Evolutionary conservation across 2,797 vertebrate species (phyloP).

Genomic region (Pelodytes ibericus): DNA sequence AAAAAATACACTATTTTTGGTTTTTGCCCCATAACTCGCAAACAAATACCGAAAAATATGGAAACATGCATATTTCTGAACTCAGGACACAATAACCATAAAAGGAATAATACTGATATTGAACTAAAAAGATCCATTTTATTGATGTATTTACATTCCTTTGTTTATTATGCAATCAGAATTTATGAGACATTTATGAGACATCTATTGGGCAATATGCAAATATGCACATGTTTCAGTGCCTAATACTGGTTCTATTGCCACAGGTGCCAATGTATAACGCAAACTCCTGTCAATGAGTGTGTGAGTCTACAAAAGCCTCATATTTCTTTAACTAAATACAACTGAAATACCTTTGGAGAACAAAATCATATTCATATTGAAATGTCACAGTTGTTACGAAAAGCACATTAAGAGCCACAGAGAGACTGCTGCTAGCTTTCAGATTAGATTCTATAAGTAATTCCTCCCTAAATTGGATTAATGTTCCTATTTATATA

Average conservation of each 20-base stretch:
- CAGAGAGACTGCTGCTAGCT: neutral
- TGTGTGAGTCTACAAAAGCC: no score
- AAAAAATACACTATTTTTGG: no score
- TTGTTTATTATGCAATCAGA: conserved; percentile 3
- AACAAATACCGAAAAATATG: no score
- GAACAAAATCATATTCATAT: neutral
- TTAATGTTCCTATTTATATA: conserved; percentile 57
- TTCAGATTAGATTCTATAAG: conserved; percentile 30
- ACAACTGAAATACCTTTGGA: neutral
- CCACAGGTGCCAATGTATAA: no score
- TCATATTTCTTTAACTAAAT: neutral
- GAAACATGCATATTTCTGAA: no score
- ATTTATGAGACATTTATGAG: neutral
- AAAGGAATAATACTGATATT: no score
- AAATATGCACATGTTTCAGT: no score
- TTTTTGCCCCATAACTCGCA: no score
- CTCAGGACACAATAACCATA: no score
- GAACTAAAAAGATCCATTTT: neutral
- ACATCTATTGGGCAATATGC: no score
- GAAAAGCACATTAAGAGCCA: conserved; percentile 14
- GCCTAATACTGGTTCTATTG: no score
- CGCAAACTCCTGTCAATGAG: no score
- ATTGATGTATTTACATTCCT: neutral
- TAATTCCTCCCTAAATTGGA: conserved; percentile 51
- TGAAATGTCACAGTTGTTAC: neutral